Conservation (phyloP, 2,888 invertebrate genomes). For the Camptogramma bilineatum region DNA sequence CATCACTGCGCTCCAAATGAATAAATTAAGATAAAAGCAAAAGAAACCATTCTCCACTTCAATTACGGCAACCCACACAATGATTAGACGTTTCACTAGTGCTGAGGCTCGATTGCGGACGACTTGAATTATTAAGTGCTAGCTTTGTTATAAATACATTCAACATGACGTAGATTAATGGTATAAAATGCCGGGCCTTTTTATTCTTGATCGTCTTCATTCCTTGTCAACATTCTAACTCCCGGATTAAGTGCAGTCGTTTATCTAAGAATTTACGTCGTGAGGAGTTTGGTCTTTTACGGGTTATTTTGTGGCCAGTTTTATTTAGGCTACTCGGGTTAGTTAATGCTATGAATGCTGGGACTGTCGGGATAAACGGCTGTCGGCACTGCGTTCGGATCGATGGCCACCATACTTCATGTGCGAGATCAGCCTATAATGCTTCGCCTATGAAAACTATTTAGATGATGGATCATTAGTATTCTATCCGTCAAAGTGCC, state of each 20-base stretch:
- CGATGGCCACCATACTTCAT: constrained; percentile 58
- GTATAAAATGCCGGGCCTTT: constrained; percentile 72
- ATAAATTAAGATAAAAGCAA: constrained; percentile 83
- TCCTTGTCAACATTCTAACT: constrained; percentile 81
- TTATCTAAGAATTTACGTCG: constrained; percentile 76
- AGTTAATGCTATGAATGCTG: constrained; percentile 56
- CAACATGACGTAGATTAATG: constrained; percentile 80
- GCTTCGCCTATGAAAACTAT: constrained; percentile 40
- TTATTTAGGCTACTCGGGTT: constrained; percentile 68
- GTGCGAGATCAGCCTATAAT: constrained; percentile 50
- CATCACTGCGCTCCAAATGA: constrained; percentile 71
- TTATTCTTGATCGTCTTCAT: constrained; percentile 76
- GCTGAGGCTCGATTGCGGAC: constrained; percentile 67
- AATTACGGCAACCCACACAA: constrained; percentile 82
- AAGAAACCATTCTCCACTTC: constrained; percentile 75
- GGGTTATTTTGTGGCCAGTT: constrained; percentile 69
- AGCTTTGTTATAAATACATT: constrained; percentile 82
- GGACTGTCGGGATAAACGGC: constrained; percentile 53
- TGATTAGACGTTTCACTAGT: constrained; percentile 81
- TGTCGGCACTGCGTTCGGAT: constrained; percentile 48
- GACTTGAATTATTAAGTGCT: constrained; percentile 80
- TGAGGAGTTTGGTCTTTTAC: constrained; percentile 70
- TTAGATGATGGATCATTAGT: constrained; percentile 42
- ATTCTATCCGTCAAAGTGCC: constrained; percentile 36
- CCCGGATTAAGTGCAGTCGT: constrained; percentile 80